Conservation (phyloP, 2,888 invertebrate species). For the Therioaphis trifolii region DNA sequence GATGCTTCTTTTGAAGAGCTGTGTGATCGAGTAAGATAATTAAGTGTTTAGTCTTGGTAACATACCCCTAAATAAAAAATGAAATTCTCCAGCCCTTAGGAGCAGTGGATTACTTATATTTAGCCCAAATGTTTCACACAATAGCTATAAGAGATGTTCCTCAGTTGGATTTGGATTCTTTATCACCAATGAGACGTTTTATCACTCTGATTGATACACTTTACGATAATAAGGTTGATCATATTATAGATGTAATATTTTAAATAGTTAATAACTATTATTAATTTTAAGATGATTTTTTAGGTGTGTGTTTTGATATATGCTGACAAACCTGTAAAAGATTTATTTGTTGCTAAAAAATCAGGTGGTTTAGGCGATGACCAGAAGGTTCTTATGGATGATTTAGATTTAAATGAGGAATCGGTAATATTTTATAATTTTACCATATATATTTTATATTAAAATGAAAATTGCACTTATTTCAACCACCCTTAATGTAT, state of each 20-base stretch:
- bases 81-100: constrained; percentile 86
- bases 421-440: constrained; percentile 72
- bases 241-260: constrained; percentile 21
- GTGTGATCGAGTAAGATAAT: constrained; percentile 80
- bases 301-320: constrained; percentile 84
- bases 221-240: constrained; percentile 93
- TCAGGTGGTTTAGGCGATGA: constrained; percentile 77
- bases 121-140: constrained; percentile 94
- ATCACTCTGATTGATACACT: constrained; percentile 97
- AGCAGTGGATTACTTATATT: constrained; percentile 92
- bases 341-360: constrained; percentile 74
- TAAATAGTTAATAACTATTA: constrained; percentile 1
- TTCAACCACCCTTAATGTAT: too few species aligned
- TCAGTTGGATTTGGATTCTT: constrained; percentile 79
- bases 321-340: constrained; percentile 80
- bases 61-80: not conserved
- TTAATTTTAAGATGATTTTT: constrained; percentile 64
- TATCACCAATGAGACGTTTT: constrained; percentile 92
- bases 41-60: not conserved
- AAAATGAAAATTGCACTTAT: too few species aligned
- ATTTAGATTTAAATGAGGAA: constrained; percentile 84
- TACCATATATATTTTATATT: too few species aligned
- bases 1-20: constrained; percentile 90
- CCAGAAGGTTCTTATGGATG: constrained; percentile 92
- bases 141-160: constrained; percentile 92